These are phyloP conservation scores for Musca vetustissima DNA, from an alignment of 1,140 invertebrate genomes.

Conservation along the genomic window DNA sequence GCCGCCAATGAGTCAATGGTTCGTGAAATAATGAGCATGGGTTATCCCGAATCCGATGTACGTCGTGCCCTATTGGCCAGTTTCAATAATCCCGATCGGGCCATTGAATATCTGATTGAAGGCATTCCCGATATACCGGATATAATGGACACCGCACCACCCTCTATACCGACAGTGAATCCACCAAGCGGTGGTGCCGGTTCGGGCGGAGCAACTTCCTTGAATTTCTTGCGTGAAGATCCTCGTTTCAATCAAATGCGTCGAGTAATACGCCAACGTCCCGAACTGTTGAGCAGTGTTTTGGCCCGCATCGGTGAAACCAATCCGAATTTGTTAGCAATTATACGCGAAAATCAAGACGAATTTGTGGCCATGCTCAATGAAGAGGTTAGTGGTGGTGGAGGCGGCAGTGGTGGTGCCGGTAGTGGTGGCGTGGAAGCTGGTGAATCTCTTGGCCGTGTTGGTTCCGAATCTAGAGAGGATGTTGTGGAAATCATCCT, in stretches of 20 bases:
- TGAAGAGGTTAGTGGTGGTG: slow-evolving; percentile 5
- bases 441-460: background rate
- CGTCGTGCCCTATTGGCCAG: slow-evolving; percentile 42
- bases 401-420: background rate
- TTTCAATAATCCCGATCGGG: slow-evolving; percentile 50
- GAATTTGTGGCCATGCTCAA: slow-evolving; percentile 37
- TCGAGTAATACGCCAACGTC: slow-evolving; percentile 39
- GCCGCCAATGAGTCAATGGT: slow-evolving; percentile 36
- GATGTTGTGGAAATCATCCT: slow-evolving; percentile 28
- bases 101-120: slow-evolving; percentile 44
- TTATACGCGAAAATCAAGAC: slow-evolving; percentile 35
- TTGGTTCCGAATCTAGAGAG: background rate
- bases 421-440: background rate
- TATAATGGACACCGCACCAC: slow-evolving; percentile 6
- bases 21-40: slow-evolving; percentile 40
- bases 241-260: slow-evolving; percentile 34
- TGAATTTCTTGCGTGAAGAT: slow-evolving; percentile 31
- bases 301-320: slow-evolving; percentile 33
- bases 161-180: background rate
- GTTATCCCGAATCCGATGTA: slow-evolving; percentile 43
- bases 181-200: background rate
- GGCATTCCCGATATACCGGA: slow-evolving; percentile 34
- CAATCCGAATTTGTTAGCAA: slow-evolving; percentile 34
- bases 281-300: slow-evolving; percentile 33
- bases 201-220: background rate